Base-by-base conservation (phyloP, 64 coral and sea anemone genomes). In the Stichodactyla helianthus region DNA sequence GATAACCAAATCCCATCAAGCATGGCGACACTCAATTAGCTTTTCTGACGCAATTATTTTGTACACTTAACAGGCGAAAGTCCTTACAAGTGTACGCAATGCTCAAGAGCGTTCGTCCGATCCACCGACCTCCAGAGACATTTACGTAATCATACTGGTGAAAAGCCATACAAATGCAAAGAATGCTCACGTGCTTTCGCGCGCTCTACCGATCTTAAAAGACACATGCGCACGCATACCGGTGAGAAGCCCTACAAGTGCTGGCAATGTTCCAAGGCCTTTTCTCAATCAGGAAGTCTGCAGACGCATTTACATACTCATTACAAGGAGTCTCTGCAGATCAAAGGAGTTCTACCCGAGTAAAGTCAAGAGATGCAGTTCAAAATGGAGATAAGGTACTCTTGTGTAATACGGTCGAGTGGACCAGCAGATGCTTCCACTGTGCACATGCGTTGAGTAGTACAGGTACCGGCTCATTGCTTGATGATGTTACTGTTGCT, bases 221-320 rank as follows among this genome's bases (percentile, higher is more conserved):
- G 93, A 15, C 92, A 98, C 57, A 94, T 95, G 89, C 90, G 92
- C 6, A 98, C 92, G 26, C 96, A 98, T 79, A 95, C 96, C 8
- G 95, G 95, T 64, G 95, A 98, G 70, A 98, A 98, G 50, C 95
- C 95, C 52, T 98, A 98, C 59, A 98, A 98, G 88, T 98, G 95
- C 77, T 98, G 95, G 95, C 95, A 98, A 60, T 98, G 95, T 51
- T 98, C 95, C 12, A 98, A 98, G 60, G 95, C 95, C 10, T 98
- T 98, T 87, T 98, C 95, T 53, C 95, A 98, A 59, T 98, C 95
- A 35, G 95, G 95, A 50, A 94, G 92, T 68, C 87, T 98, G 15
- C 95, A 98, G 53, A 98, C 95, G 79, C 95, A 98, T 82, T 87
- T 98, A 35, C 92, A 98, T 82, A 98, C 95, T n/a, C 95, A 98